These are phyloP conservation scores for Petaurus breviceps DNA, from an alignment of 2,113 vertebrate species.

Conservation along the genomic window DNA sequence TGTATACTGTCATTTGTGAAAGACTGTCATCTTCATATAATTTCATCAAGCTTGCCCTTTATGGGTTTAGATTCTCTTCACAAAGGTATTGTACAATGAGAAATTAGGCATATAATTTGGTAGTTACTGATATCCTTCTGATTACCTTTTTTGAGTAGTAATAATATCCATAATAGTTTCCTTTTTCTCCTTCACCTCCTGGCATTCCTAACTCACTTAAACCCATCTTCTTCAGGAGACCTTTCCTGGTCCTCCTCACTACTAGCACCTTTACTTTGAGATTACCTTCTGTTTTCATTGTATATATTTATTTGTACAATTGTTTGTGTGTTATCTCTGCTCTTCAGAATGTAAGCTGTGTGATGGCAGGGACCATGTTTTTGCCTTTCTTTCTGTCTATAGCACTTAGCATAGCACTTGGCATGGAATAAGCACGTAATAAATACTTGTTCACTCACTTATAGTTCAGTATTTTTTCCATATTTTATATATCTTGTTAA, in stretches of 20 bases:
- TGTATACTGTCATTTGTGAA: background rate
- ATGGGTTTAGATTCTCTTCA: no score
- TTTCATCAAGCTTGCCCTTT: background rate
- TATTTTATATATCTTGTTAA: background rate
- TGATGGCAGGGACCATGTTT: background rate
- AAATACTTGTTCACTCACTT: background rate
- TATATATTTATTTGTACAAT: background rate
- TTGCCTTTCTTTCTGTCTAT: background rate
- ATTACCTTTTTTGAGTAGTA: background rate
- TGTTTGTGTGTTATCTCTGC: background rate
- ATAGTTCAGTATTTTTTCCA: background rate
- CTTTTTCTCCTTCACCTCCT: background rate
- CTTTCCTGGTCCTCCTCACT: background rate
- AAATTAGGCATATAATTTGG: background rate
- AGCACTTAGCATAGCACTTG: background rate
- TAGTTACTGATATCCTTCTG: background rate
- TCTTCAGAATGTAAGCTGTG: background rate
- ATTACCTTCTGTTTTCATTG: background rate
- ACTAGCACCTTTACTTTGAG: background rate
- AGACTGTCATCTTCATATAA: background rate
- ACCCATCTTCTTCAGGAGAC: background rate
- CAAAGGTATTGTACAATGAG: no score
- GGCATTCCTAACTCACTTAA: background rate
- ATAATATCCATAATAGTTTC: background rate
- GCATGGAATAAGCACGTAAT: background rate